Conservation (phyloP, 2,113 vertebrate genomes). For the Lophius piscatorius region DNA sequence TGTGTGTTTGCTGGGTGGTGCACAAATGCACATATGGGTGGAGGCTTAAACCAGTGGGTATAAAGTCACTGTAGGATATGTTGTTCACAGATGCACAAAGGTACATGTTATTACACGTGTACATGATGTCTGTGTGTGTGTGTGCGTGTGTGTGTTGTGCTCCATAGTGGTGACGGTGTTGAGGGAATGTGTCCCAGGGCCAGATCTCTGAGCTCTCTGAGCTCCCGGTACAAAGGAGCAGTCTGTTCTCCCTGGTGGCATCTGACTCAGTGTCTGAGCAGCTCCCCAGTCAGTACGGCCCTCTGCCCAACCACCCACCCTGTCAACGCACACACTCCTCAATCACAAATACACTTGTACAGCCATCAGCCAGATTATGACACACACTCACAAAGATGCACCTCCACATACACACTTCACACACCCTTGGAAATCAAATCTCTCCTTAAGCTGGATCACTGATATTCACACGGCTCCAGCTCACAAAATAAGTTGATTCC, state of each 20-base stretch:
- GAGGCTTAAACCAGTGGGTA: neutral
- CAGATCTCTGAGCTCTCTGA: conserved; percentile 55
- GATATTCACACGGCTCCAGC: conserved; percentile 58
- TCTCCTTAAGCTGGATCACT: conserved; percentile 64
- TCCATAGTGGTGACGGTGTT: conserved; percentile 45
- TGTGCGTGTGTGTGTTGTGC: conserved; percentile 22
- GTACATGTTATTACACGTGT: conserved; percentile 8
- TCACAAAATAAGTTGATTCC: conserved; percentile 59
- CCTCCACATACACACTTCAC: conserved; percentile 16
- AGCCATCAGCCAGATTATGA: conserved; percentile 55
- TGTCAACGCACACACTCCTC: conserved; percentile 50
- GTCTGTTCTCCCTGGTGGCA: conserved; percentile 70
- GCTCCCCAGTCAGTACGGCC: conserved; percentile 72
- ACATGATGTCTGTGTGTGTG: neutral
- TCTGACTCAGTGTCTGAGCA: conserved; percentile 82
- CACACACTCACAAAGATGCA: conserved; percentile 33
- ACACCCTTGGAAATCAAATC: conserved; percentile 66
- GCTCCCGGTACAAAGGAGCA: conserved; percentile 64
- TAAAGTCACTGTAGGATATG: conserved; percentile 30
- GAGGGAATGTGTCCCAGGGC: conserved; percentile 60
- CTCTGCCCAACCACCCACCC: conserved; percentile 65
- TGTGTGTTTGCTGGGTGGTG: neutral
- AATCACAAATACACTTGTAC: conserved; percentile 35
- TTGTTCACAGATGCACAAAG: conserved; percentile 19
- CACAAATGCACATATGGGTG: neutral